Percentiles rank a stretch among this genome's conserved stretches.
Evolutionary conservation across 2,797 vertebrate species (phyloP).

Genomic region (Okamejei kenojei): DNA sequence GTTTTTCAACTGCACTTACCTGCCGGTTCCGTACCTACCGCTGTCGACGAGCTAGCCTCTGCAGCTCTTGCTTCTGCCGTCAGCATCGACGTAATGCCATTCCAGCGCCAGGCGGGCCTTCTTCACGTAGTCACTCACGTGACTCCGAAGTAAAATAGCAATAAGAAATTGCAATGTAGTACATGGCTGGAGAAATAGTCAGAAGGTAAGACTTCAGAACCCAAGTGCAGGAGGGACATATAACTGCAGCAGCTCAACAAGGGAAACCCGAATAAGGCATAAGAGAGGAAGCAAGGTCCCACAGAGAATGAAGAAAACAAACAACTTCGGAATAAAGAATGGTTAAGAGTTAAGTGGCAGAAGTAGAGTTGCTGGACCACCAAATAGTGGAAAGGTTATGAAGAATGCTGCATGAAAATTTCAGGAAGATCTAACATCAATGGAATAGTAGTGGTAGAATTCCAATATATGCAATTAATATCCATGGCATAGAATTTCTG

Average conservation of each 20-base stretch:
- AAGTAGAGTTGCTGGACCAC: not conserved
- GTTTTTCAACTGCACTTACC: too few species aligned
- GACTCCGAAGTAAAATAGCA: too few species aligned
- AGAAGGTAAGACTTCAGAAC: not conserved
- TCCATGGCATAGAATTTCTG: not conserved
- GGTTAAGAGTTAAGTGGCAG: not conserved
- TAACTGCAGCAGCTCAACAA: not conserved
- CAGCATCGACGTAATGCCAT: too few species aligned
- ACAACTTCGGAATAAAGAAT: not conserved
- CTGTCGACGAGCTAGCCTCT: too few species aligned
- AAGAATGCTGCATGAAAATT: not conserved
- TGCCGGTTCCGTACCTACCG: too few species aligned
- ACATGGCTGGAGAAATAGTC: not conserved
- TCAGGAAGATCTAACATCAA: not conserved
- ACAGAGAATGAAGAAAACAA: not conserved
- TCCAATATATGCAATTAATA: not conserved
- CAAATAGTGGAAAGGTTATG: not conserved
- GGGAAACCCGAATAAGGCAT: not conserved
- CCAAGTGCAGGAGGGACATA: not conserved
- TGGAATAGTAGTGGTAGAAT: not conserved
- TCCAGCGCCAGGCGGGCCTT: too few species aligned
- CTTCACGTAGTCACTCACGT: too few species aligned
- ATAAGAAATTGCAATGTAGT: not conserved
- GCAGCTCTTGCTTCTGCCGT: too few species aligned
- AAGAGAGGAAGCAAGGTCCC: not conserved